phyloP scores from a whole-genome alignment of 2,888 invertebrate genomes.

The Dicyrtoma fusca region DNA sequence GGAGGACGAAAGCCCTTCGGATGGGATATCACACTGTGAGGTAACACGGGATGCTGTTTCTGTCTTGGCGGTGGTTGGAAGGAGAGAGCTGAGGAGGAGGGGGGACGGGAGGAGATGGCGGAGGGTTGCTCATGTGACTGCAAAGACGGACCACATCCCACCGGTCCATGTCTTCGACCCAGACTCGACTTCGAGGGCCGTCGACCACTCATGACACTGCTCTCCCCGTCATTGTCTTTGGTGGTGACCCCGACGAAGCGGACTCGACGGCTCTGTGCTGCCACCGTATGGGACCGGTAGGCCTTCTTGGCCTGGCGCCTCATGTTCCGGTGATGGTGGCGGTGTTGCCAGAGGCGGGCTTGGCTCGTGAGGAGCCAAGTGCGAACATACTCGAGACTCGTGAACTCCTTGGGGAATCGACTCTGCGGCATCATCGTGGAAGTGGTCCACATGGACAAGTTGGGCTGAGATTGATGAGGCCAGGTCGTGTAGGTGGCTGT shows the following conservation, averaged over 20 bases:
- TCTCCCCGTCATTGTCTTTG: slow-evolving; percentile 9
- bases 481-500: slow-evolving; percentile 52
- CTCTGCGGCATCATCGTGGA: slow-evolving; percentile 49
- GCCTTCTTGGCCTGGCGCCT: slow-evolving; percentile 36
- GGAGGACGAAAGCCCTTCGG: slow-evolving; percentile 25
- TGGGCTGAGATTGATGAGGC: slow-evolving; percentile 47
- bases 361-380: slow-evolving; percentile 55
- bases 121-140: slow-evolving; percentile 7
- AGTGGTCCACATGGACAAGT: slow-evolving; percentile 54
- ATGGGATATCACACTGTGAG: slow-evolving; percentile 40
- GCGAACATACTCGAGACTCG: slow-evolving; percentile 54
- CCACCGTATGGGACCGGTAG: slow-evolving; percentile 38
- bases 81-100: slow-evolving; percentile 39
- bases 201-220: background rate
- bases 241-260: slow-evolving; percentile 34
- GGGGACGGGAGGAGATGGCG: slow-evolving; percentile 16
- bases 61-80: slow-evolving; percentile 54
- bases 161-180: slow-evolving; percentile 45
- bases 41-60: slow-evolving; percentile 55
- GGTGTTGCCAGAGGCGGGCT: slow-evolving; percentile 36
- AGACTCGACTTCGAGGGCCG: background rate
- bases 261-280: slow-evolving; percentile 34
- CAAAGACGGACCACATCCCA: slow-evolving; percentile 39
- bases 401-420: slow-evolving; percentile 54
- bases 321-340: background rate